A percentile compares a stretch with the other conserved stretches of the same genome.
Evolutionary conservation across 2,113 vertebrate genomes (phyloP).

Genomic region (Ploceus nigricollis): DNA sequence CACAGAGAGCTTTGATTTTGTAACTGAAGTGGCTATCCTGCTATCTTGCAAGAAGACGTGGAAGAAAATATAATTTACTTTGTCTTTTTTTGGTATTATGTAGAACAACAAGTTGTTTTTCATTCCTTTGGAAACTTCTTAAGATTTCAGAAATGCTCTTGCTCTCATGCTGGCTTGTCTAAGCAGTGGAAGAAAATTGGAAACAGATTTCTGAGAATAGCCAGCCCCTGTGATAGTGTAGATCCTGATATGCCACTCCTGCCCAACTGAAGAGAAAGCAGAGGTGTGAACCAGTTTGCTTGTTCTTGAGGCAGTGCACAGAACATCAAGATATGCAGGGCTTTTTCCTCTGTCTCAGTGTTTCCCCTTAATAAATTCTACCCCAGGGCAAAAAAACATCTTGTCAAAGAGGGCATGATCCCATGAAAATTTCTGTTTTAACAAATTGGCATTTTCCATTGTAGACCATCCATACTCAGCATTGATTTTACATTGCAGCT

Average conservation of each 20-base stretch:
- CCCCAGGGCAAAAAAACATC: not conserved
- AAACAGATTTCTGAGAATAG: not conserved
- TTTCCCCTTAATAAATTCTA: not conserved
- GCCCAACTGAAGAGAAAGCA: not conserved
- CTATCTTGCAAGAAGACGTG: not conserved
- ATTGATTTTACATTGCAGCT: conserved; percentile 16
- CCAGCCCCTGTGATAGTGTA: not conserved
- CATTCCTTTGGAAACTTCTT: not conserved
- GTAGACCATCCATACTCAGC: not conserved
- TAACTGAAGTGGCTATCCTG: not conserved
- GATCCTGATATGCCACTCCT: not conserved
- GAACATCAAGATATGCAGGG: not conserved
- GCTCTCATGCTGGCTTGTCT: not conserved
- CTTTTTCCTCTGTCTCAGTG: not conserved
- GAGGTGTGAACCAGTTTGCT: not conserved
- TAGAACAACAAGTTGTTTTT: not conserved
- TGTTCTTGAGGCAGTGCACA: not conserved
- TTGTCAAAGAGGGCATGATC: not conserved
- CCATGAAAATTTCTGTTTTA: not conserved
- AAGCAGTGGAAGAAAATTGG: not conserved
- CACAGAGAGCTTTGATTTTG: not conserved
- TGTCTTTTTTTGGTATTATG: not conserved
- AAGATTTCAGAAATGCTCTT: not conserved
- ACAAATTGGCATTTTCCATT: not conserved
- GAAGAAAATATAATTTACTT: not conserved